A percentile compares a stretch with the other conserved stretches of the same genome.
Conservation (phyloP, 1,140 invertebrate genomes). For the Glossosoma conforme region DNA sequence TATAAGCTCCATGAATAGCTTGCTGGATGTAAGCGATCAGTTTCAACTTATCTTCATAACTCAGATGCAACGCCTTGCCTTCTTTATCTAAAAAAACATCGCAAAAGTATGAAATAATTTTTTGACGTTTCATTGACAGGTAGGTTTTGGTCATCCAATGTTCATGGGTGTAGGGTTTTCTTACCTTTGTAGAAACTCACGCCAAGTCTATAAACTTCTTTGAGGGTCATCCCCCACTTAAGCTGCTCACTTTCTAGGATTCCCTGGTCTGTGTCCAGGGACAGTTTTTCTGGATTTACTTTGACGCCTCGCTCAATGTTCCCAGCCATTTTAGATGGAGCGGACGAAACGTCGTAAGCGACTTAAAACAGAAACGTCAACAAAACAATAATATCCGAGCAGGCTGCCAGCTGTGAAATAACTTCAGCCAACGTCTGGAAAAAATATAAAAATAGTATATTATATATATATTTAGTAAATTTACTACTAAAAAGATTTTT, state of each 20-base stretch:
- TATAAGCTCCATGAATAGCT: slow-evolving; percentile 80
- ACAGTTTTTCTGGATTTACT: slow-evolving; percentile 43
- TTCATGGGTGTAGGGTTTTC: slow-evolving; percentile 10
- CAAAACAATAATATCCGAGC: slow-evolving; percentile 18
- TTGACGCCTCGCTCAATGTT: slow-evolving; percentile 36
- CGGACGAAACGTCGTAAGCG: slow-evolving; percentile 12
- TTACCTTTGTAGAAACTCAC: slow-evolving; percentile 87
- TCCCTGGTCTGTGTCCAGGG: slow-evolving; percentile 47
- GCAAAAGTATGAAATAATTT: slow-evolving; percentile 6
- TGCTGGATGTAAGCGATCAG: slow-evolving; percentile 90
- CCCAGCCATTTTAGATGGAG: slow-evolving; percentile 34
- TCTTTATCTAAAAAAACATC: slow-evolving; percentile 73
- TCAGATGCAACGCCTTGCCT: slow-evolving; percentile 90
- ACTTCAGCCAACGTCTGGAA: no score
- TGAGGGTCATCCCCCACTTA: slow-evolving; percentile 64
- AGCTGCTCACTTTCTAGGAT: slow-evolving; percentile 46
- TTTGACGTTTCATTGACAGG: slow-evolving; percentile 14
- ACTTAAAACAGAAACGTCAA: slow-evolving; percentile 21
- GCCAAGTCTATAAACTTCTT: slow-evolving; percentile 81
- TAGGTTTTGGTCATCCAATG: slow-evolving; percentile 2
- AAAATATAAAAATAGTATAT: no score
- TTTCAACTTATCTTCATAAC: slow-evolving; percentile 89
- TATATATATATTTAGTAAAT: no score
- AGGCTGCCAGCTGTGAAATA: no score
- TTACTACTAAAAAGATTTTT: no score